These are phyloP conservation scores for Argyrosomus japonicus DNA, from an alignment of 2,113 vertebrate species.

Conservation along the genomic window DNA sequence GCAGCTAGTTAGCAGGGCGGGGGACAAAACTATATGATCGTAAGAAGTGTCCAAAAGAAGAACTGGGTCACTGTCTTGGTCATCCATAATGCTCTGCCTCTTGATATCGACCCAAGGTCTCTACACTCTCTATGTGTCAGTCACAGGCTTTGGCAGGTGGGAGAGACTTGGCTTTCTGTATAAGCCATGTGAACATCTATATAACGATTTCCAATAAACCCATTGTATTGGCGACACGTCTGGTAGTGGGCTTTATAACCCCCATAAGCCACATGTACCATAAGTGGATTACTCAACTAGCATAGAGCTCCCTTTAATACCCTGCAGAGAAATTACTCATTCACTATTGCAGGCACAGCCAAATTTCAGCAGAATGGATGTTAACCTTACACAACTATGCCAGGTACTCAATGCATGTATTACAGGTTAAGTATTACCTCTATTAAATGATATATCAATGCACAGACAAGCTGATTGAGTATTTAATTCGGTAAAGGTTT, in stretches of 20 bases:
- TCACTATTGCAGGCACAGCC: neutral
- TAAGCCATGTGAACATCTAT: slow-evolving; percentile 44
- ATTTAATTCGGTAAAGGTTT: neutral
- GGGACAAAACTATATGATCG: neutral
- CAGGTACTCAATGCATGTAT: neutral
- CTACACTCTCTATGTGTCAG: neutral
- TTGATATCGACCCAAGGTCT: neutral
- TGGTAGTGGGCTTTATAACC: slow-evolving; percentile 42
- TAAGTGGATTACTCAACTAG: slow-evolving; percentile 59
- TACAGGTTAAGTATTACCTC: neutral
- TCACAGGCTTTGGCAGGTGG: slow-evolving; percentile 20
- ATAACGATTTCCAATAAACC: slow-evolving; percentile 51
- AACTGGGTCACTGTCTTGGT: neutral
- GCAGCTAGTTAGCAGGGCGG: neutral
- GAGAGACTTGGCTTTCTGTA: slow-evolving; percentile 15
- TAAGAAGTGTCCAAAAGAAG: neutral
- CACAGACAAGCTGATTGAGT: neutral
- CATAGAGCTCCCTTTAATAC: slow-evolving; percentile 39
- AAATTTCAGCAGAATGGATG: slow-evolving; percentile 23
- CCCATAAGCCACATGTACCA: slow-evolving; percentile 34
- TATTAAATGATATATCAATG: neutral
- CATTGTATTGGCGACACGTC: slow-evolving; percentile 44
- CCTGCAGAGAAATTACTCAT: slow-evolving; percentile 46
- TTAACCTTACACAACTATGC: neutral
- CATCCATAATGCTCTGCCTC: neutral